Evolutionary conservation across 2,797 vertebrate genomes (phyloP), one percentile per base, ranked within the genome.

Genomic region (Glyptemys insculpta): DNA sequence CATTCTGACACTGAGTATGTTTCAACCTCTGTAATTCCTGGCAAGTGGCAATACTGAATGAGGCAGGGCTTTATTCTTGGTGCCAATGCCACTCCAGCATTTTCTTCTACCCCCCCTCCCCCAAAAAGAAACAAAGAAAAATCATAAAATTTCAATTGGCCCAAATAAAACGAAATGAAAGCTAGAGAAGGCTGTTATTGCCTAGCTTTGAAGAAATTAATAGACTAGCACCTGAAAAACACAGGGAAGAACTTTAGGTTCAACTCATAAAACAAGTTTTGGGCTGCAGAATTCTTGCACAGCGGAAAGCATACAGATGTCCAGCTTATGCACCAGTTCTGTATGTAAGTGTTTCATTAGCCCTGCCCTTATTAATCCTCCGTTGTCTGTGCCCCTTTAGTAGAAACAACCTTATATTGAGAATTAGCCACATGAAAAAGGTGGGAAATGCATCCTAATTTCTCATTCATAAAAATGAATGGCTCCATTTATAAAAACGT

Each of bases 71-170:
- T 95, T 94, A 85, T 94, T 95, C 76, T 93, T 81, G 52, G 47
- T 87, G 83, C 91, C 91, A 95, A 59, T 41, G 79, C 53, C 41
- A 83, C 15, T 81, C 87, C 18, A 87, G 68, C 0, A 4, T 87
- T 93, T 93, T 91, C 57, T 91, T 92, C 76, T 91, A 37, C 41
- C 41, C 41, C 41, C 41, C 41, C 41, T 5, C 41, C 41, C 41
- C n/a, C 31, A 62, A 62, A 62, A 34, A 15, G 34, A 62, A 86
- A 90, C 83, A 84, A 19, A 65, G 34, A 34, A n/a, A 65, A 89
- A 88, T 94, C 9, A 79, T 94, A 94, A 95, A 96, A 93, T 90
- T 90, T 89, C 89, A 88, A 65, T 86, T 81, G 89, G 87, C 65
- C 18, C 79, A 78, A 93, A 68, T 78, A 92, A 81, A 84, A 83